Evolutionary conservation across 2,113 vertebrate species (phyloP), one percentile per base, ranked within the genome.

Genomic region (Nannospalax galili): DNA sequence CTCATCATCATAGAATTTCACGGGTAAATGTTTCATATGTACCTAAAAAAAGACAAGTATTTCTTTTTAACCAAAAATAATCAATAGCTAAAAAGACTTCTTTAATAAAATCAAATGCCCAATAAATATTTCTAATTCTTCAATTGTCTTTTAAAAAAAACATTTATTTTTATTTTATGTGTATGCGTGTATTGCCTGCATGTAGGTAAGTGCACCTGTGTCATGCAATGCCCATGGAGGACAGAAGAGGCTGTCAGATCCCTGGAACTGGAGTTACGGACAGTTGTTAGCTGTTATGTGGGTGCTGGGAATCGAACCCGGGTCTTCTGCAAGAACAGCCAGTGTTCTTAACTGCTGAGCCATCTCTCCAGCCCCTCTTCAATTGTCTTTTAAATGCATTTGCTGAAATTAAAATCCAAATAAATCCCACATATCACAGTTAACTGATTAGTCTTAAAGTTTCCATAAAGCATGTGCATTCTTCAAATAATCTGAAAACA

Each of bases 371-470:
- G n/a, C n/a, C n/a, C n/a, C n/a, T 28, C 24, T 11, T 15, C 16
- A 74, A 10, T 86, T 89, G 24, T 90, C 56, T 95, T 67, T 30
- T 40, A 85, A 81, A 37, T 77, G 9, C 90, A 84, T 95, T 74
- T 45, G 85, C 80, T 92, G 80, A 62, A 91, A 62, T 22, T 82
- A 19, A 45, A 62, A 78, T 73, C 40, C 45, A 85, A 45, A 48
- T 74, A 67, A 95, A 19, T 37, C 9, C 10, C 28, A 62, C 32
- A 17, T 3, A 37, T 79, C 95, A 37, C 62, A 73, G 24, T 65
- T 73, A 73, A 10, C 81, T 86, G 26, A 16, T 75, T 58, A 8
- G 28, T 62, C 40, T 80, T 84, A 48, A 79, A 56, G 56, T 89
- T 89, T 77, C 84, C 91, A 88, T 92, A 77, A 73, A 22, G 35